Conservation (phyloP, 2,888 invertebrate species). For the Megalurothrips usitatus region DNA sequence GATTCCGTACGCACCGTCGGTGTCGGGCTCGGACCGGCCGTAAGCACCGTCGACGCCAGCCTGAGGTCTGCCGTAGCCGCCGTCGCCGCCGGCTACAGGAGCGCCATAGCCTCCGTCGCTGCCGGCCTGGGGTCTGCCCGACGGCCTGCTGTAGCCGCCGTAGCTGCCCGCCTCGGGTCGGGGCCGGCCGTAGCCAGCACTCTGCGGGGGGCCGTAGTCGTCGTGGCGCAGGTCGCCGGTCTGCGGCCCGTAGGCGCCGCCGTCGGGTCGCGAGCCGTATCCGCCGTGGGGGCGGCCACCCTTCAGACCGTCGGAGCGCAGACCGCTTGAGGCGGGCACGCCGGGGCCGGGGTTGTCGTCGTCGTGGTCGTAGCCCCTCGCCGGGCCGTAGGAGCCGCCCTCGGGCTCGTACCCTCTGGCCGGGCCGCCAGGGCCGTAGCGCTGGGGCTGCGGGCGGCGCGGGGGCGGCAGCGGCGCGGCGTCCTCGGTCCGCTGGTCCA, state of each 20-base stretch:
- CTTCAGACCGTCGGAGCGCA: not conserved
- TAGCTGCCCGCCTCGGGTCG: not conserved
- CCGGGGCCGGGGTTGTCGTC: not conserved
- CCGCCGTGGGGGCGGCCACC: not conserved
- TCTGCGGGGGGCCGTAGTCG: not conserved
- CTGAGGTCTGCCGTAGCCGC: not conserved
- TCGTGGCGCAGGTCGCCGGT: not conserved
- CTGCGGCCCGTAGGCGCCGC: not conserved
- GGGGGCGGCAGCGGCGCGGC: not conserved
- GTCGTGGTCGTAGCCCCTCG: not conserved
- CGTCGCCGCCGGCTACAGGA: not conserved
- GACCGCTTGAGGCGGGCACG: not conserved
- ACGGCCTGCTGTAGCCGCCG: not conserved
- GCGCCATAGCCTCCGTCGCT: not conserved
- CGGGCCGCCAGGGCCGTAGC: not conserved
- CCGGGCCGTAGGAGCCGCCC: not conserved
- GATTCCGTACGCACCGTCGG: not conserved
- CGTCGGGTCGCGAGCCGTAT: not conserved
- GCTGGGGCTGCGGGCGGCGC: not conserved
- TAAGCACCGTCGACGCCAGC: not conserved
- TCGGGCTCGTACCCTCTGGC: not conserved
- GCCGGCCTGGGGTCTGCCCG: not conserved
- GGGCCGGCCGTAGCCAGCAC: not conserved
- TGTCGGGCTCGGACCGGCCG: not conserved
- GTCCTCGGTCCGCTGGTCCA: constrained; percentile 19